phyloP scores from a whole-genome alignment of 2,113 vertebrate genomes.

The Heteronetta atricapilla region DNA sequence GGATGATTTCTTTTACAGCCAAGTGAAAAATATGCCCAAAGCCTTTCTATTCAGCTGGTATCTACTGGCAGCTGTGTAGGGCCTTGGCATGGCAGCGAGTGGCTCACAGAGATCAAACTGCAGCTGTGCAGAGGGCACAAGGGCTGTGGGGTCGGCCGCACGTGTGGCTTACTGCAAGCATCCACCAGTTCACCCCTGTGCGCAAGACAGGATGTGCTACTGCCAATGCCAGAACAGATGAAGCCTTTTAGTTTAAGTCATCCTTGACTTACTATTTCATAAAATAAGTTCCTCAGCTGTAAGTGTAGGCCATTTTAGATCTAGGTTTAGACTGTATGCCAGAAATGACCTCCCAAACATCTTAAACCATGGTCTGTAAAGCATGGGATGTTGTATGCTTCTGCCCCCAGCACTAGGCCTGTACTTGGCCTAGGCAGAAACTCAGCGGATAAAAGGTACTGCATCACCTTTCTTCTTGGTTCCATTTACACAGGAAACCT shows the following conservation, averaged over 20 bases:
- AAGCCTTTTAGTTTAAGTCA: not conserved
- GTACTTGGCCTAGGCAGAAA: not conserved
- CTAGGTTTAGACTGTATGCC: not conserved
- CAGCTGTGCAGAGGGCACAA: not conserved
- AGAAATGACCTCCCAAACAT: not conserved
- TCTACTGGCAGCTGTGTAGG: not conserved
- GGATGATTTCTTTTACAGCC: not conserved
- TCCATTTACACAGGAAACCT: not conserved
- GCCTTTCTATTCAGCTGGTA: not conserved
- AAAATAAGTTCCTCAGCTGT: not conserved
- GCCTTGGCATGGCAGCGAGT: not conserved
- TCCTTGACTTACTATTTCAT: not conserved
- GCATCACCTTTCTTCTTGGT: not conserved
- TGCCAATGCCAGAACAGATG: not conserved
- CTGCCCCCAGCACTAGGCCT: not conserved
- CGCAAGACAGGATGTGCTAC: not conserved
- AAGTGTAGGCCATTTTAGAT: not conserved
- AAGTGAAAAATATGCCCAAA: not conserved
- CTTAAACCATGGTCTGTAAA: not conserved
- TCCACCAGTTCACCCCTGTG: not conserved
- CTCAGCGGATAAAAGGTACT: not conserved
- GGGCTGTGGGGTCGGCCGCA: not conserved
- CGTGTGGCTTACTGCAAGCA: not conserved
- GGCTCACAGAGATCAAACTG: not conserved
- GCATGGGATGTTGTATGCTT: not conserved